These are phyloP conservation scores for Dendrocincla tyrannina DNA, from an alignment of 2,797 vertebrate genomes.

Conservation along the genomic window DNA sequence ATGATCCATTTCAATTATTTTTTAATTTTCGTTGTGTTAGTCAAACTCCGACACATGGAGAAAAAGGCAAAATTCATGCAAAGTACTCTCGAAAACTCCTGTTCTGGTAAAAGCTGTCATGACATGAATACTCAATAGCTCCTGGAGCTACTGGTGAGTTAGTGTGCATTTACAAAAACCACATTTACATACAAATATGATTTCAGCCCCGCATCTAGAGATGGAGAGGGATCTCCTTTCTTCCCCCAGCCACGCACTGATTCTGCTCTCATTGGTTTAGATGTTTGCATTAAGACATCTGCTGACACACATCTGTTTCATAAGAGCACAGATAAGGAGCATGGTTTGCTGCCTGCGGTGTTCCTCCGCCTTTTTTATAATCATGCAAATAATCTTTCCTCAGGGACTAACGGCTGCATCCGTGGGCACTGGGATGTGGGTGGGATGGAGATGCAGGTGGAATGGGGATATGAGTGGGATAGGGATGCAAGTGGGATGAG, in stretches of 20 bases:
- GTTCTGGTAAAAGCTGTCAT: constrained; percentile 7
- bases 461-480: neutral
- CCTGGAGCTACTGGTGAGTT: constrained; percentile 36
- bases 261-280: neutral
- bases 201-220: neutral
- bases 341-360: neutral
- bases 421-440: neutral
- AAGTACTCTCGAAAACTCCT: neutral
- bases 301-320: neutral
- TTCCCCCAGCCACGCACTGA: neutral
- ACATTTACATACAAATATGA: constrained; percentile 30
- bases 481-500: neutral
- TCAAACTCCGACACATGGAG: neutral
- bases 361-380: neutral
- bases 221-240: neutral
- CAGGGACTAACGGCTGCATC: neutral
- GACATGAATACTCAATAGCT: constrained; percentile 3
- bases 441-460: neutral
- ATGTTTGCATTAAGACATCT: neutral
- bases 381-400: neutral
- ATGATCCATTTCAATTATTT: constrained; percentile 39
- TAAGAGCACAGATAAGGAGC: neutral
- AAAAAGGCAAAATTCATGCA: neutral
- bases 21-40: constrained; percentile 43
- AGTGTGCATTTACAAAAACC: constrained; percentile 4